Evolutionary conservation across 2,113 vertebrate genomes (phyloP).

Genomic region (Cyanoliseus patagonus): DNA sequence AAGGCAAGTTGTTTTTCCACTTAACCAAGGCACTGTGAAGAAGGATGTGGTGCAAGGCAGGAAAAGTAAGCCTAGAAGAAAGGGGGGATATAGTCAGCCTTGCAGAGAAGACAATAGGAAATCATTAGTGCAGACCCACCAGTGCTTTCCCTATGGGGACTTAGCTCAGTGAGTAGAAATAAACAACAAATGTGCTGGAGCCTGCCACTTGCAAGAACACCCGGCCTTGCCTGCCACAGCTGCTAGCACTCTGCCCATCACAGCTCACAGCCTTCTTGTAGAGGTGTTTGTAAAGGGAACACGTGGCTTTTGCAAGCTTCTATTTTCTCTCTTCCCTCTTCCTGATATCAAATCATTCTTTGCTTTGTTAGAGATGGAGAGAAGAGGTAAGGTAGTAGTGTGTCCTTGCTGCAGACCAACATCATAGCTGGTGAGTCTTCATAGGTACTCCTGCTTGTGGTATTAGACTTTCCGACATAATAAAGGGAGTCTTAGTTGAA

Average conservation of each 20-base stretch:
- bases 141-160: neutral
- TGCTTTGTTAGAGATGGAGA: neutral
- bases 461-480: neutral
- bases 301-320: neutral
- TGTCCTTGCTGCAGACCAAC: neutral
- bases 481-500: neutral
- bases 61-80: slow-evolving; percentile 6
- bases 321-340: neutral
- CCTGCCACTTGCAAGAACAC: slow-evolving; percentile 11
- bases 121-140: slow-evolving; percentile 23
- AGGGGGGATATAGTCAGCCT: neutral
- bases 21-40: neutral
- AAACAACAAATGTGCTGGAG: slow-evolving; percentile 10
- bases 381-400: neutral
- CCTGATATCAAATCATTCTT: neutral
- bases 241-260: neutral
- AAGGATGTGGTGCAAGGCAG: neutral
- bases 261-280: neutral
- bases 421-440: neutral
- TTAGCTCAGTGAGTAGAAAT: neutral
- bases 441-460: neutral
- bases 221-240: slow-evolving; percentile 5
- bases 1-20: slow-evolving; percentile 6
- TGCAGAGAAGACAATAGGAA: slow-evolving; percentile 14
- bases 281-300: neutral